phyloP scores from a whole-genome alignment of 2,113 vertebrate species.

The Gobio gobio region DNA sequence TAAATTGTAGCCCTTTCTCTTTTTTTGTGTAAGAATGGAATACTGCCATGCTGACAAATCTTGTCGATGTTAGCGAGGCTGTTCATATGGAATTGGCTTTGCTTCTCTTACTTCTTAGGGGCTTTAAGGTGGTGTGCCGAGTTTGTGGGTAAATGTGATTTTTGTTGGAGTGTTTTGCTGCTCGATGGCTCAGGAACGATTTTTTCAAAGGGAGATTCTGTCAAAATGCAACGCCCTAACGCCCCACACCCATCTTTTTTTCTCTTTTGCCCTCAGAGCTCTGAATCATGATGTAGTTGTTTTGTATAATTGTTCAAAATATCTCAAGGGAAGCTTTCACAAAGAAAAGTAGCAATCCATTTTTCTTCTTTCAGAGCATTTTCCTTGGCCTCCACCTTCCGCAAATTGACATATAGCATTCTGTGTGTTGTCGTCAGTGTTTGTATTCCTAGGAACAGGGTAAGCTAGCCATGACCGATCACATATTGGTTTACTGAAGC shows the following conservation, averaged over 20 bases:
- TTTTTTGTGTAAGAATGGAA: constrained; percentile 51
- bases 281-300: constrained; percentile 42
- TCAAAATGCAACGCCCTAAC: constrained; percentile 57
- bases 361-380: constrained; percentile 42
- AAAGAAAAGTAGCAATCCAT: constrained; percentile 53
- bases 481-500: constrained; percentile 53
- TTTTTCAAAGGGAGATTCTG: constrained; percentile 72
- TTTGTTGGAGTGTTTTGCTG: constrained; percentile 63
- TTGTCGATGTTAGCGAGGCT: constrained; percentile 33
- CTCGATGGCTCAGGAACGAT: constrained; percentile 76
- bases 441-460: constrained; percentile 59
- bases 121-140: constrained; percentile 62
- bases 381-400: constrained; percentile 39
- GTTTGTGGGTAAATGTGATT: constrained; percentile 67
- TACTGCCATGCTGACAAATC: constrained; percentile 52
- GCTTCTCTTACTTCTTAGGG: constrained; percentile 57
- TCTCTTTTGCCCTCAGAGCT: constrained; percentile 25
- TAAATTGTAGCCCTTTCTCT: constrained; percentile 45
- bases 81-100: constrained; percentile 34
- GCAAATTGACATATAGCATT: constrained; percentile 36
- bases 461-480: constrained; percentile 58
- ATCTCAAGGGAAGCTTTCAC: constrained; percentile 53
- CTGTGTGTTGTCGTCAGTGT: constrained; percentile 52
- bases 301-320: constrained; percentile 51
- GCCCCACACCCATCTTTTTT: background rate